Evolutionary conservation across 2,797 vertebrate species (phyloP).

Genomic region (Tympanoctomys barrerae): DNA sequence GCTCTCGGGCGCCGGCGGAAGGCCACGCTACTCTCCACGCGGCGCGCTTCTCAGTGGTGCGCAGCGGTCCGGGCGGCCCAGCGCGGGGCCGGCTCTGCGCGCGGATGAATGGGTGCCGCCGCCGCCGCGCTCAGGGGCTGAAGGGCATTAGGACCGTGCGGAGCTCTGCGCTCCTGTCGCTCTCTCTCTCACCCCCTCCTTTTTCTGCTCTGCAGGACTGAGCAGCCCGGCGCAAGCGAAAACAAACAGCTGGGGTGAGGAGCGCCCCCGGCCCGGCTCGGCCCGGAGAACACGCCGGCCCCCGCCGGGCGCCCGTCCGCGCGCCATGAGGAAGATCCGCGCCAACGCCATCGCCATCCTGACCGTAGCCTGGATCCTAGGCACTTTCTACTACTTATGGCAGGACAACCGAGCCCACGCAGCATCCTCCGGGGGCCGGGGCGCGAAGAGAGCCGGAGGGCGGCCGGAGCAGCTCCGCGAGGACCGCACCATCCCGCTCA

Average conservation of each 20-base stretch:
- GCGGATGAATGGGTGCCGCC: conserved; percentile 74
- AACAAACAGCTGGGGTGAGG: conserved; percentile 85
- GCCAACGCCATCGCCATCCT: conserved; percentile 99
- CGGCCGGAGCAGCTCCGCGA: conserved; percentile 94
- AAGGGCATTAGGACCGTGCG: conserved; percentile 90
- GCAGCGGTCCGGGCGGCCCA: neutral
- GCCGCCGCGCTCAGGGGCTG: conserved; percentile 52
- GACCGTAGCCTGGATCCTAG: conserved; percentile 98
- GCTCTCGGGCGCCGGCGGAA: neutral
- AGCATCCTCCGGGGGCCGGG: conserved; percentile 88
- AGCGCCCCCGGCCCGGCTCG: conserved; percentile 62
- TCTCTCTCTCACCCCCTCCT: conserved; percentile 76
- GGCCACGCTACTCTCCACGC: neutral
- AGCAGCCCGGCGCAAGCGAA: conserved; percentile 82
- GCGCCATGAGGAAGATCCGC: conserved; percentile 97
- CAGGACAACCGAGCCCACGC: conserved; percentile 97
- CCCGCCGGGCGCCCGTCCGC: conserved; percentile 39
- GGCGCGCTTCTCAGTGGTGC: neutral
- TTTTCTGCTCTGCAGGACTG: conserved; percentile 85
- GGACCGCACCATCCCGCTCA: conserved; percentile 94
- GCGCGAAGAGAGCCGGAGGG: conserved; percentile 89
- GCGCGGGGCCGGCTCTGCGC: conserved; percentile 46
- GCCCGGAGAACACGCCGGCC: conserved; percentile 70
- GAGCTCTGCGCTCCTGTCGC: conserved; percentile 74
- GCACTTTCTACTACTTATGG: conserved; percentile 99